phyloP scores from a whole-genome alignment of 2,113 vertebrate species.

The Cebidichthys violaceus region DNA sequence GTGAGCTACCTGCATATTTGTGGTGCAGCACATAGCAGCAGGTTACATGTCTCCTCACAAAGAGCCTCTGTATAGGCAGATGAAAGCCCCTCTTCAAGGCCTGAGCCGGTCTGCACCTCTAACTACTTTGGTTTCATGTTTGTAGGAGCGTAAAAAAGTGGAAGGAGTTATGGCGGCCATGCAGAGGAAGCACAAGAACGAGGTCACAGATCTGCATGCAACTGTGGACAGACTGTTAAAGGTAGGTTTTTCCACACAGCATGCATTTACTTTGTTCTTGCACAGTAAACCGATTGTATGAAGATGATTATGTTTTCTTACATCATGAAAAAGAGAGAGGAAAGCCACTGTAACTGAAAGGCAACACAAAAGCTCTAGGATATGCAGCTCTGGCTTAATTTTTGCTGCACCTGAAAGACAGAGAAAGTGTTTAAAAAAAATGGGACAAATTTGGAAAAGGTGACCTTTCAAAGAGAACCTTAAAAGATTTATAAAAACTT shows the following conservation, averaged over 20 bases:
- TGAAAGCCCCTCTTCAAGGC: slow-evolving; percentile 69
- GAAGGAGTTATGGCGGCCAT: slow-evolving; percentile 71
- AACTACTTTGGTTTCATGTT: slow-evolving; percentile 67
- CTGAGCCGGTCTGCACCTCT: slow-evolving; percentile 27
- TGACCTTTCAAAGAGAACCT: not conserved
- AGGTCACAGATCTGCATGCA: slow-evolving; percentile 78
- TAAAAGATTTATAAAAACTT: no score
- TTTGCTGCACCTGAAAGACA: not conserved
- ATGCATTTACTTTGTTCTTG: not conserved
- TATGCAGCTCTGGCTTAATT: not conserved
- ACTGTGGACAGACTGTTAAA: slow-evolving; percentile 77
- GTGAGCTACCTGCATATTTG: slow-evolving; percentile 58
- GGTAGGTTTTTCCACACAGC: slow-evolving; percentile 58
- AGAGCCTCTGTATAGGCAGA: slow-evolving; percentile 64
- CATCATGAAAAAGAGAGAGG: not conserved
- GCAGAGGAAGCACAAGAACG: slow-evolving; percentile 78
- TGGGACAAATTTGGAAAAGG: not conserved
- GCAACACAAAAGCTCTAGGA: not conserved
- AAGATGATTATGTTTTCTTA: slow-evolving; percentile 8
- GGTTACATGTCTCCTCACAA: slow-evolving; percentile 66
- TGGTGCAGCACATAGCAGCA: slow-evolving; percentile 33
- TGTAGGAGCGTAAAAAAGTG: slow-evolving; percentile 82
- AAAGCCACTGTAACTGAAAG: slow-evolving; percentile 3
- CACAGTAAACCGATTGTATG: not conserved
- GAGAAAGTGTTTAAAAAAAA: not conserved